phyloP scores from a whole-genome alignment of 2,797 vertebrate species.

The Lagocephalus sceleratus region DNA sequence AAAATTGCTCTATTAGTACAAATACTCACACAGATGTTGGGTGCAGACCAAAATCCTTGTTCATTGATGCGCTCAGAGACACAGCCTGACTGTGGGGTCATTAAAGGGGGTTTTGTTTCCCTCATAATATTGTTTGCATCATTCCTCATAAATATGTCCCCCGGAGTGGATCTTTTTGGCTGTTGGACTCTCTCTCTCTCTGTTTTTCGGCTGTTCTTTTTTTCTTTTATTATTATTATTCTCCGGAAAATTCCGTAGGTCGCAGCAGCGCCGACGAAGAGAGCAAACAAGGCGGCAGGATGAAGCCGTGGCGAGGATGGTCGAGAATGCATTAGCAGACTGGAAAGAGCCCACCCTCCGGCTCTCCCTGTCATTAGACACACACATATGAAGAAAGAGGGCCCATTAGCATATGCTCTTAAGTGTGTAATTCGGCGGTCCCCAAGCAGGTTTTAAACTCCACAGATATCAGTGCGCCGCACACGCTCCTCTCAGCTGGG shows the following conservation, averaged over 20 bases:
- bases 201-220: neutral
- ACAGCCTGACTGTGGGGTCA: neutral
- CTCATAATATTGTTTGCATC: slow-evolving; percentile 2
- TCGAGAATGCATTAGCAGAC: slow-evolving; percentile 24
- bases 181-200: neutral
- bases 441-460: slow-evolving; percentile 65
- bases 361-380: slow-evolving; percentile 60
- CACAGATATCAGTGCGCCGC: slow-evolving; percentile 50
- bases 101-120: neutral
- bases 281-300: slow-evolving; percentile 4
- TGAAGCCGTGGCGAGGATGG: slow-evolving; percentile 18
- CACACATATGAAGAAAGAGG: slow-evolving; percentile 45
- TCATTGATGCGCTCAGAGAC: neutral
- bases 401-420: slow-evolving; percentile 67
- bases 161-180: neutral
- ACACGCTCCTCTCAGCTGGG: slow-evolving; percentile 50
- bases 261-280: slow-evolving; percentile 3
- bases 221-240: neutral
- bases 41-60: too few relatives aligned
- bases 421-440: slow-evolving; percentile 73
- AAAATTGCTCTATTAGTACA: too few relatives aligned
- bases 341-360: slow-evolving; percentile 45
- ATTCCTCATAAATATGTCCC: neutral
- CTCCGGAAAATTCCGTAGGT: neutral
- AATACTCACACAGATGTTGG: too few relatives aligned